Percentiles rank a stretch among this genome's conserved stretches.
Conservation (phyloP, 2,888 invertebrate species). For the Masnerella sp. region DNA sequence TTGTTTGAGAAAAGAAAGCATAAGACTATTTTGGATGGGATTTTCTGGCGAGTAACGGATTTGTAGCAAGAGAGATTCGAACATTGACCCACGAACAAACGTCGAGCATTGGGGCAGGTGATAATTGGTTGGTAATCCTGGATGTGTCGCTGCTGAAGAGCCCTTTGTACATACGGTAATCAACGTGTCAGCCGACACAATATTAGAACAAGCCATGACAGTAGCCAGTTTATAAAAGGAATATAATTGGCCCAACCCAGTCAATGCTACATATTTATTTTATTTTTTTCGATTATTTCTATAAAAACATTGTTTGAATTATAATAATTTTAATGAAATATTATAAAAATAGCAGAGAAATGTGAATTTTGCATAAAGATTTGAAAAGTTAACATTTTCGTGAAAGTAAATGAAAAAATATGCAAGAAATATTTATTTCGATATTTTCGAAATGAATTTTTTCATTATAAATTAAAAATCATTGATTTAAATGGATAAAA, state of each 20-base stretch:
- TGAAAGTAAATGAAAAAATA: too few relatives aligned
- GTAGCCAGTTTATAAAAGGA: constrained; percentile 41
- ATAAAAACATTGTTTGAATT: too few relatives aligned
- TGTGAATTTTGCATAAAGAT: too few relatives aligned
- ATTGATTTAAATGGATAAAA: too few relatives aligned
- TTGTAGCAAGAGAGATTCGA: constrained; percentile 13
- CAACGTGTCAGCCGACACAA: constrained; percentile 54
- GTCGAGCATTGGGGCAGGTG: constrained; percentile 32
- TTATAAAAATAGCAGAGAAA: too few relatives aligned
- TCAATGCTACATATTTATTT: constrained; percentile 14
- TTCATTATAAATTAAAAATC: too few relatives aligned
- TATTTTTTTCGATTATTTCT: too few relatives aligned
- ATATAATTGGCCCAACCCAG: constrained; percentile 22
- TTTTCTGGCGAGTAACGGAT: constrained; percentile 4
- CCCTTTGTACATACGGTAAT: constrained; percentile 57
- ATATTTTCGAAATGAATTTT: too few relatives aligned
- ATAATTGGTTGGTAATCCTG: constrained; percentile 59
- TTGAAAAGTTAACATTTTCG: too few relatives aligned
- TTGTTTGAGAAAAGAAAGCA: too few relatives aligned
- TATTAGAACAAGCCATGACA: constrained; percentile 47
- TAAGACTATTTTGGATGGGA: neutral
- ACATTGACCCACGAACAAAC: constrained; percentile 39
- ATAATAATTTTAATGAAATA: too few relatives aligned
- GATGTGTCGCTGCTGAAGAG: constrained; percentile 41
- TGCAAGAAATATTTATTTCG: too few relatives aligned